Conservation (phyloP, 2,888 invertebrate species). For the Spodoptera exigua region DNA sequence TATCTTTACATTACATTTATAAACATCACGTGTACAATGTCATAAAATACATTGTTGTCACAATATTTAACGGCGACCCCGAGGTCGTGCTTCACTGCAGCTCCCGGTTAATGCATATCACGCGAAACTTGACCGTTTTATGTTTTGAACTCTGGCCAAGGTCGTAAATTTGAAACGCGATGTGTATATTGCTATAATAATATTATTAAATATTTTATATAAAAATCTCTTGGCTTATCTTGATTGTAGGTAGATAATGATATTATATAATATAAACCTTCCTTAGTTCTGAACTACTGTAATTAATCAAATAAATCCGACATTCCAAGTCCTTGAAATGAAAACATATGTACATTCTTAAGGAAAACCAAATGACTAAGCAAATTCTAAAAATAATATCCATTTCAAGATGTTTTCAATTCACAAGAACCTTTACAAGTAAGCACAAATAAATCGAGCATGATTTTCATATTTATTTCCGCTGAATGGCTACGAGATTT, state of each 20-base stretch:
- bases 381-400: conserved; percentile 1
- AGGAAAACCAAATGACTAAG: background rate
- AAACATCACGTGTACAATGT: background rate
- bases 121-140: conserved; percentile 28
- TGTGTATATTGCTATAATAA: too few relatives aligned
- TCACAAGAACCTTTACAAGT: background rate
- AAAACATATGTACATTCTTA: too few relatives aligned
- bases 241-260: too few relatives aligned
- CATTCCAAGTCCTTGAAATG: too few relatives aligned
- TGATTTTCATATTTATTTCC: background rate
- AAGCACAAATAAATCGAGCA: background rate
- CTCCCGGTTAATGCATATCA: conserved; percentile 18
- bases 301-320: too few relatives aligned
- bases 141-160: conserved; percentile 27
- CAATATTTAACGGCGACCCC: conserved; percentile 16
- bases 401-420: background rate
- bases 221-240: too few relatives aligned
- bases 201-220: too few relatives aligned
- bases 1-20: too few relatives aligned
- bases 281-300: too few relatives aligned
- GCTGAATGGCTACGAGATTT: background rate
- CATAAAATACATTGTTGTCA: conserved; percentile 16
- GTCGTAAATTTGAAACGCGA: background rate
- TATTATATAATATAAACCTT: too few relatives aligned
- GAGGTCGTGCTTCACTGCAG: conserved; percentile 10